Percentiles rank a stretch among this genome's conserved stretches.
Evolutionary conservation across 2,113 vertebrate species (phyloP).

Genomic region (Ia io): DNA sequence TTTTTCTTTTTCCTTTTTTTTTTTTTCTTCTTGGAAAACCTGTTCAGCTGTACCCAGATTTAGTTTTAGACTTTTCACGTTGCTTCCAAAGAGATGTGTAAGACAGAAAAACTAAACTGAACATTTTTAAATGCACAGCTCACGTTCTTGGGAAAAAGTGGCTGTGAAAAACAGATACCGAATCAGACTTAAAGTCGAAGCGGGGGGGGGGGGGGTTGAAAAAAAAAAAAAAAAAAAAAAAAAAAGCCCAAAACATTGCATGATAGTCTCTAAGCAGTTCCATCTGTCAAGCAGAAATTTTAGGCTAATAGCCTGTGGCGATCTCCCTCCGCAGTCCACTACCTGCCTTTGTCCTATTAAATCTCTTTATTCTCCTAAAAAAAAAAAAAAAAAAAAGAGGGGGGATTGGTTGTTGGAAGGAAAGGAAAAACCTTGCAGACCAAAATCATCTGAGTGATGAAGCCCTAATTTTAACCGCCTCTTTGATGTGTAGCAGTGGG

Average conservation of each 20-base stretch:
- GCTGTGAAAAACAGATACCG: conserved; percentile 88
- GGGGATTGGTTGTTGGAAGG: conserved; percentile 71
- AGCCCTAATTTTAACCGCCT: conserved; percentile 93
- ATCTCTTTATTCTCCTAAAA: conserved; percentile 90
- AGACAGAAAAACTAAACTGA: conserved; percentile 62
- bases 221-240: conserved; percentile 69
- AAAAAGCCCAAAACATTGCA: conserved; percentile 93
- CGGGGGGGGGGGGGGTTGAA: not conserved
- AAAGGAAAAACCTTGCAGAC: conserved; percentile 86
- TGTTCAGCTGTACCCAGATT: conserved; percentile 54
- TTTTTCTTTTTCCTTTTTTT: conserved; percentile 11
- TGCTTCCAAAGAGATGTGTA: conserved; percentile 58
- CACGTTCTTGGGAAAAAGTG: conserved; percentile 85
- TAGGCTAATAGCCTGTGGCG: conserved; percentile 94
- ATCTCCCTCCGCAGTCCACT: conserved; percentile 92
- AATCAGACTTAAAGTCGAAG: conserved; percentile 85
- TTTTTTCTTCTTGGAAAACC: conserved; percentile 59
- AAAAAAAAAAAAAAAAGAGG: conserved; percentile 36
- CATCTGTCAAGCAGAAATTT: conserved; percentile 97
- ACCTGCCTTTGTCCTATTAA: conserved; percentile 97
- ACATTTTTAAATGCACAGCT: conserved; percentile 66
- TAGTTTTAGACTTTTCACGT: conserved; percentile 50
- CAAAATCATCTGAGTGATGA: conserved; percentile 89
- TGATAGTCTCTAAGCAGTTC: conserved; percentile 98
- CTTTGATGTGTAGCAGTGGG: conserved; percentile 93